Percentiles rank a stretch among this genome's conserved stretches.
phyloP scores from a whole-genome alignment of 2,888 invertebrate genomes.

The Nudaria mundana region DNA sequence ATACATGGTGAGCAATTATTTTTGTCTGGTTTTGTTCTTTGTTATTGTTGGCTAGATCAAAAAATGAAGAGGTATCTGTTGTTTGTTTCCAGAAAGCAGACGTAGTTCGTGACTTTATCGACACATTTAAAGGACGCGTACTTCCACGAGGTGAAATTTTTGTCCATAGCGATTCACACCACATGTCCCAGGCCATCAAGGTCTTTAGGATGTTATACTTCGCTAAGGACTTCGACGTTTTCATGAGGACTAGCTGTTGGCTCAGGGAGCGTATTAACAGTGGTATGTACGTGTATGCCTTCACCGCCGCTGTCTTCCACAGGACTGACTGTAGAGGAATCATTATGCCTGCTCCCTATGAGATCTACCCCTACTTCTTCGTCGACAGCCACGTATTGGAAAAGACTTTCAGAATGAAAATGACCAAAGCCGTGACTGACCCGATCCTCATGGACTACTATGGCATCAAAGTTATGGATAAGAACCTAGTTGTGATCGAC shows the following conservation, averaged over 20 bases:
- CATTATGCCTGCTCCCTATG: constrained; percentile 86
- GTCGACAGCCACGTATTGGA: constrained; percentile 86
- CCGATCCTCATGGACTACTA: constrained; percentile 77
- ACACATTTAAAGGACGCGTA: constrained; percentile 78
- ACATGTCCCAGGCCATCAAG: constrained; percentile 82
- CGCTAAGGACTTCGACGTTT: constrained; percentile 85
- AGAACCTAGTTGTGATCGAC: constrained; percentile 82
- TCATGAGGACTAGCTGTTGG: constrained; percentile 85
- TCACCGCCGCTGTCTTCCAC: constrained; percentile 85
- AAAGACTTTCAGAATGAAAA: constrained; percentile 83
- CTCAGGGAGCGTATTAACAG: constrained; percentile 86
- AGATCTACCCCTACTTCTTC: constrained; percentile 89
- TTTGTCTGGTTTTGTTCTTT: too few relatives aligned
- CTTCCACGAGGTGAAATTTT: constrained; percentile 82
- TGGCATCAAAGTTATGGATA: constrained; percentile 73
- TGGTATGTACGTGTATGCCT: constrained; percentile 87
- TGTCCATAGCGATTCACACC: constrained; percentile 81
- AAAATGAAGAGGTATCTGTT: too few relatives aligned
- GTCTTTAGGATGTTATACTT: constrained; percentile 84
- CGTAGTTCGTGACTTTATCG: constrained; percentile 80
- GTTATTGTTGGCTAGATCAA: too few relatives aligned
- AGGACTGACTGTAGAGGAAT: constrained; percentile 84
- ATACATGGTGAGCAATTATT: constrained; percentile 77
- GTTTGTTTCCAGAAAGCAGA: constrained; percentile 77
- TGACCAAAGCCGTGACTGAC: constrained; percentile 80